phyloP scores from a whole-genome alignment of 2,888 invertebrate genomes.

The Cremastinae sp. region DNA sequence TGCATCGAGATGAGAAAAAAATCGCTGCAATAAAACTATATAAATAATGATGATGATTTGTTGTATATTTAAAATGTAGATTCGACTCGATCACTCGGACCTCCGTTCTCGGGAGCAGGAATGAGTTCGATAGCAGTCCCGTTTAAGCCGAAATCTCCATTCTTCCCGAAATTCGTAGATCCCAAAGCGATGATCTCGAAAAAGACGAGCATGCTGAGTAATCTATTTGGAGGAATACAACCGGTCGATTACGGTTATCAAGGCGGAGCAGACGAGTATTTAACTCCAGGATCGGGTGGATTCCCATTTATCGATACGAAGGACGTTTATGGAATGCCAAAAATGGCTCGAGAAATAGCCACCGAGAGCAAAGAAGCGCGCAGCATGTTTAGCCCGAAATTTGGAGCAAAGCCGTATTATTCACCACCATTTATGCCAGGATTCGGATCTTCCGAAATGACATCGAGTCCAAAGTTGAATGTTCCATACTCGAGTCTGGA shows the following conservation, averaged over 20 bases:
- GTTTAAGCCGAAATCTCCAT: constrained; percentile 71
- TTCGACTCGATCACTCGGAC: constrained; percentile 69
- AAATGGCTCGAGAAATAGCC: constrained; percentile 43
- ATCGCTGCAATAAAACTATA: not conserved
- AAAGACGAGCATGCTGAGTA: constrained; percentile 71
- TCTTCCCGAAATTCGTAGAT: constrained; percentile 76
- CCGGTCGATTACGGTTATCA: constrained; percentile 61
- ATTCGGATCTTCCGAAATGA: too few relatives aligned
- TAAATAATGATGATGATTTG: not conserved
- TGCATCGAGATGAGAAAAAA: not conserved
- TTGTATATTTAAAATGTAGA: constrained; percentile 56
- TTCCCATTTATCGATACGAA: constrained; percentile 24
- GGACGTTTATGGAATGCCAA: constrained; percentile 39
- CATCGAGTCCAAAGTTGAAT: too few relatives aligned
- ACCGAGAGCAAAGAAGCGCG: constrained; percentile 27
- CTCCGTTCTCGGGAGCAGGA: constrained; percentile 61
- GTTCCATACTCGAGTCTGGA: too few relatives aligned
- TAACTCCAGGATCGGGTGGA: constrained; percentile 6
- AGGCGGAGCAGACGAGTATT: not conserved
- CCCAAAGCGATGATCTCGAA: constrained; percentile 73
- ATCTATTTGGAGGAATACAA: constrained; percentile 70
- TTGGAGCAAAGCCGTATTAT: too few relatives aligned
- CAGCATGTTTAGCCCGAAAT: too few relatives aligned
- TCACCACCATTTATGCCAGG: too few relatives aligned
- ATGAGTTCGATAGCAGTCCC: constrained; percentile 72